phyloP scores from a whole-genome alignment of 2,113 vertebrate species.

The Bufo bufo region DNA sequence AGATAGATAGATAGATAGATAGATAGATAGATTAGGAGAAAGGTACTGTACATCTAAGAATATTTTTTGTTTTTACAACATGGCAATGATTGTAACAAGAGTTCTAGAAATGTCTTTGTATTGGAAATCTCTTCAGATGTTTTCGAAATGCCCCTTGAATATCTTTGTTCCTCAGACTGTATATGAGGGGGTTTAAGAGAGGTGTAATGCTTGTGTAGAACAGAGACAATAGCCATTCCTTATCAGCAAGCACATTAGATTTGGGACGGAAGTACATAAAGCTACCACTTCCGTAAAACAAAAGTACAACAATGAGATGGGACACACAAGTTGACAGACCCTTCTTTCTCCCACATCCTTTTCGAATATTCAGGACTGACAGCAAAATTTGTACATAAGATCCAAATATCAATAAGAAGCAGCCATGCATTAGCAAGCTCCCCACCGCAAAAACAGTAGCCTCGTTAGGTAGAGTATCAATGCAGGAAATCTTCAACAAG shows the following conservation, averaged over 20 bases:
- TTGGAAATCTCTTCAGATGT: not conserved
- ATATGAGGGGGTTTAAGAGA: constrained; percentile 67
- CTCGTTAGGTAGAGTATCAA: constrained; percentile 57
- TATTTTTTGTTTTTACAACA: too few species aligned
- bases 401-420: constrained; percentile 58
- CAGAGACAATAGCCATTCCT: constrained; percentile 58
- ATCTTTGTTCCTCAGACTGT: constrained; percentile 67
- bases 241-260: constrained; percentile 58
- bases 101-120: too few species aligned
- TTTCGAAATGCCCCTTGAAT: constrained; percentile 54
- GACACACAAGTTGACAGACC: constrained; percentile 64
- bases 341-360: constrained; percentile 59
- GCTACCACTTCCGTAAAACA: constrained; percentile 62
- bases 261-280: constrained; percentile 59
- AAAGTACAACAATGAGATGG: constrained; percentile 61
- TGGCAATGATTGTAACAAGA: too few species aligned
- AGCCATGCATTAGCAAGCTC: constrained; percentile 58
- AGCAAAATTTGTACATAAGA: constrained; percentile 64
- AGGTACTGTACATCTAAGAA: too few species aligned
- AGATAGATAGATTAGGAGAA: too few species aligned
- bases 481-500: constrained; percentile 62
- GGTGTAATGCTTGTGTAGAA: constrained; percentile 65
- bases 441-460: constrained; percentile 61
- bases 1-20: too few species aligned
- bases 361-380: constrained; percentile 59